These are phyloP conservation scores for Chrysolina americana DNA, from an alignment of 2,888 invertebrate genomes.

Conservation along the genomic window DNA sequence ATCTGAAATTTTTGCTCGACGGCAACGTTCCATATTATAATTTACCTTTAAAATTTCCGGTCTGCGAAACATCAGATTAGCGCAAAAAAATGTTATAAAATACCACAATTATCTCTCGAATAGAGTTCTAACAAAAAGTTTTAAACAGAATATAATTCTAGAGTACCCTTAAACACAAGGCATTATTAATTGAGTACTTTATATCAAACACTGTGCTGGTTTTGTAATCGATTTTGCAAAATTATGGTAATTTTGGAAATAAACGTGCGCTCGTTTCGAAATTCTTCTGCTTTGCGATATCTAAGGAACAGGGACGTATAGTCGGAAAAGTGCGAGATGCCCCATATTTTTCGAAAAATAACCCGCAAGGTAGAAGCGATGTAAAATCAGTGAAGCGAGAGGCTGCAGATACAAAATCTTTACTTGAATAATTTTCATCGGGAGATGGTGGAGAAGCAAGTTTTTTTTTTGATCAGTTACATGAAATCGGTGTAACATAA, in stretches of 20 bases:
- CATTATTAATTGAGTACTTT: slow-evolving; percentile 66
- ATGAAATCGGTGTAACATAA: no score
- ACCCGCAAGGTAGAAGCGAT: background rate
- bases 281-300: slow-evolving; percentile 48
- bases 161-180: slow-evolving; percentile 63
- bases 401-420: no score
- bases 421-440: no score
- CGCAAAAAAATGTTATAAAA: slow-evolving; percentile 57
- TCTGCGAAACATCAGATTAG: slow-evolving; percentile 50
- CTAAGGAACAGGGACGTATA: slow-evolving; percentile 34
- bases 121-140: slow-evolving; percentile 58
- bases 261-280: slow-evolving; percentile 65
- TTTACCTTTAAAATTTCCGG: slow-evolving; percentile 53
- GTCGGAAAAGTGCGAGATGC: background rate
- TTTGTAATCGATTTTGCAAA: slow-evolving; percentile 68
- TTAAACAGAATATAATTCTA: slow-evolving; percentile 62
- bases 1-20: slow-evolving; percentile 24
- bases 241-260: slow-evolving; percentile 68
- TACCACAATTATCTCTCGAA: slow-evolving; percentile 58
- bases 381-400: no score
- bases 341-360: background rate
- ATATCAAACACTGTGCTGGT: slow-evolving; percentile 65
- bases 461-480: no score
- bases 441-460: no score
- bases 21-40: slow-evolving; percentile 36